Conservation (phyloP, 2,113 vertebrate genomes). For the Heloderma charlesbogerti region DNA sequence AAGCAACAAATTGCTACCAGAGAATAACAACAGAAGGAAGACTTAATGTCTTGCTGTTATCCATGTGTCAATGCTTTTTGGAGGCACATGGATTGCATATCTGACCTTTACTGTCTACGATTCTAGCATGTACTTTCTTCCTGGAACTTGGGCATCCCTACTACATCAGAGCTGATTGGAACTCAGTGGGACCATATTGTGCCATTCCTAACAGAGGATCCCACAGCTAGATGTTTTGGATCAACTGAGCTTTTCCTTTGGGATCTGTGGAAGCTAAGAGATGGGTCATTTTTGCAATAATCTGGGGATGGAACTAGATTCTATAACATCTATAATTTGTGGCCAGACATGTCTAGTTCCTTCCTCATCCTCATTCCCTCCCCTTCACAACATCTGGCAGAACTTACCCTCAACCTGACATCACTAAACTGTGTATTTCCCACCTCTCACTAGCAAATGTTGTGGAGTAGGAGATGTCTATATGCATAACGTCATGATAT, state of each 20-base stretch:
- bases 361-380: not conserved
- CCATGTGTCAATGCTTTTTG: not conserved
- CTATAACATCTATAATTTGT: not conserved
- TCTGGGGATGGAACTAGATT: not conserved
- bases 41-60: not conserved
- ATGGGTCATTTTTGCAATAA: not conserved
- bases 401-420: not conserved
- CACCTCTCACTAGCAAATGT: too few species aligned
- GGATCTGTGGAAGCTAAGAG: not conserved
- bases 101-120: constrained; percentile 8
- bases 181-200: not conserved
- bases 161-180: not conserved
- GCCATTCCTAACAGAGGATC: not conserved
- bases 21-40: not conserved
- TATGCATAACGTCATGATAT: not conserved
- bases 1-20: constrained; percentile 15
- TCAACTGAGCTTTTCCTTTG: not conserved
- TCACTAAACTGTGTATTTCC: not conserved
- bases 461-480: not conserved
- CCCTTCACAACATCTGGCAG: not conserved
- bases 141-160: not conserved
- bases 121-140: not conserved
- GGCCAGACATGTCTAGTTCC: not conserved
- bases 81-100: not conserved
- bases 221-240: not conserved